Base-by-base conservation (phyloP, 2,113 vertebrate genomes). In the Tretioscincus oriximinensis region DNA sequence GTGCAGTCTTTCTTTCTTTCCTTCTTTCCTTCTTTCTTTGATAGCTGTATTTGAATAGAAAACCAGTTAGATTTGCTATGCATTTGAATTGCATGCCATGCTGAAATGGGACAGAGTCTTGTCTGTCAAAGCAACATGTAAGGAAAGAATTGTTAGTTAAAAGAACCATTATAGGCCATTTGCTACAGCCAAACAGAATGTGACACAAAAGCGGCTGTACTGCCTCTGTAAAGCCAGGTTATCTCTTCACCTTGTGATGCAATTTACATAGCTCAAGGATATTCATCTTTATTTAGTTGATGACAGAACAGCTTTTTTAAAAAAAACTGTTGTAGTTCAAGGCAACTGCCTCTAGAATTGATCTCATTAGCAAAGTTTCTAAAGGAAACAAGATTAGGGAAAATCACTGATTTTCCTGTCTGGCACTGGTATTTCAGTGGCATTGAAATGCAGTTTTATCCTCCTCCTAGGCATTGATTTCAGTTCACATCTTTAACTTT, bases 291-390 rank as follows among this genome's bases (percentile, higher is more conserved):
- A 92, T 92, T 94, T 91, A 91, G 87, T 88, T 88, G 89, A 85
- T 65, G 47, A 92, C 60, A 91, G 88, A 90, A 92, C 85, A 86
- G 91, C 86, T 90, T 90, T 90, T 78, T 76, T 69, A 45, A 75
- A 28, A 85, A 41, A 41, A 41, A 41, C 86, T 90, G 74, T 10
- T 69, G 86, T 87, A 77, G 89, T 91, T 92, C 85, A 90, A 90
- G 90, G 87, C 88, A 85, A 89, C 90, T 88, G 88, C 85, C 90
- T 85, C 87, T 84, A 83, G 90, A 91, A 91, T 90, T 90, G 86
- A 90, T 92, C 91, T 92, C 89, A 92, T 92, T 93, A 92, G 87
- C 61, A 86, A 92, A 92, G 90, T 92, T 92, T 92, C 85, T 81
- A 88, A 83, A 86, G 85, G 90, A 91, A 93, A 83, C 88, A 47